phyloP scores from a whole-genome alignment of 2,888 invertebrate genomes.

The Gastrophysa polygoni region DNA sequence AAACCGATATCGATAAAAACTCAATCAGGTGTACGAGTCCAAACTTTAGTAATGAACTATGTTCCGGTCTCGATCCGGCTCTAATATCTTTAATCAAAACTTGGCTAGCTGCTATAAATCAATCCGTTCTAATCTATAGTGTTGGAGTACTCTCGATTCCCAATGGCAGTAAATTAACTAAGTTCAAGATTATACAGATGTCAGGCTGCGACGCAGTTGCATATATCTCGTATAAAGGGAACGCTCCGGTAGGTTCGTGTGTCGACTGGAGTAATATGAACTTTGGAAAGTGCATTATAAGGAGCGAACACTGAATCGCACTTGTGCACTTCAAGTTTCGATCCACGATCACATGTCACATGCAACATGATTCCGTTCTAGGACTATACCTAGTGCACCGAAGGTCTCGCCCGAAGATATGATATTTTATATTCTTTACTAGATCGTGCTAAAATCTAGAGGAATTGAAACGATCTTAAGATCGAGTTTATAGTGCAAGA shows the following conservation, averaged over 20 bases:
- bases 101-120: constrained; percentile 25
- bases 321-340: constrained; percentile 6
- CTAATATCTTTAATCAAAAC: constrained; percentile 28
- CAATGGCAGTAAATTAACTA: constrained; percentile 31
- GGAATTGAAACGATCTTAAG: too few relatives aligned
- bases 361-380: too few relatives aligned
- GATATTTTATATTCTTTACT: too few relatives aligned
- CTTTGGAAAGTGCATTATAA: constrained; percentile 19
- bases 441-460: too few relatives aligned
- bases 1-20: neutral
- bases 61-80: constrained; percentile 15
- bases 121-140: constrained; percentile 28
- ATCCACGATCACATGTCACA: neutral
- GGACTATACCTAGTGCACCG: too few relatives aligned
- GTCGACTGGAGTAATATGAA: constrained; percentile 16
- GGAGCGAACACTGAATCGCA: neutral
- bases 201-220: constrained; percentile 23
- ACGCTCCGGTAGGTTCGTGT: neutral
- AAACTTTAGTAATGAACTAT: constrained; percentile 17
- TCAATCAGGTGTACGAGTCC: neutral
- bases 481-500: too few relatives aligned
- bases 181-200: constrained; percentile 29
- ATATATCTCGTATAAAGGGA: constrained; percentile 16
- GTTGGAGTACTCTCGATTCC: constrained; percentile 28
- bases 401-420: too few relatives aligned